Percentiles rank a stretch among this genome's conserved stretches.
Evolutionary conservation across 23 tunicate species (phyloP).

Genomic region (Diplosoma virens): DNA sequence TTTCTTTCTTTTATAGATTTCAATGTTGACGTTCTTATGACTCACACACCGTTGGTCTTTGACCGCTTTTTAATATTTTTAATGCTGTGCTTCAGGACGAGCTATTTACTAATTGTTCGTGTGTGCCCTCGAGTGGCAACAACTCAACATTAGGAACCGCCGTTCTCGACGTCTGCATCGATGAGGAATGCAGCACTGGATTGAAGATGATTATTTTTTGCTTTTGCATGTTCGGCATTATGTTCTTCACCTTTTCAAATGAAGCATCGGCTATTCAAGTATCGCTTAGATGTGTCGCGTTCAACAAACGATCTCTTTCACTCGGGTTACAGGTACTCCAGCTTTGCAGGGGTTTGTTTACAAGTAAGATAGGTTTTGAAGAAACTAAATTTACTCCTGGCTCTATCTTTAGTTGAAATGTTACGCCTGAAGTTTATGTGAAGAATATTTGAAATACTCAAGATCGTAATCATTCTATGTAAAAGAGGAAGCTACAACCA

Average conservation of each 20-base stretch:
- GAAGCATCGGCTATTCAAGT: conserved; percentile 65
- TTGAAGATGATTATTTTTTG: conserved; percentile 40
- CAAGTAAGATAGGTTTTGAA: too few species aligned
- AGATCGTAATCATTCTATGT: too few species aligned
- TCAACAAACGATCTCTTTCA: conserved; percentile 46
- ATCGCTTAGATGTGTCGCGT: conserved; percentile 55
- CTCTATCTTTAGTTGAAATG: too few species aligned
- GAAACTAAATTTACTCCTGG: too few species aligned
- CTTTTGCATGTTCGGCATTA: conserved; percentile 29
- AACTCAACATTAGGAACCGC: conserved; percentile 16
- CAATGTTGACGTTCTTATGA: too few species aligned
- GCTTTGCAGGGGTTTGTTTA: too few species aligned
- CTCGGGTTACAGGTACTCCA: conserved; percentile 66
- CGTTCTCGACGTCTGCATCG: conserved; percentile 18
- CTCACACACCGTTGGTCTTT: too few species aligned
- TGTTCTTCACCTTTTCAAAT: conserved; percentile 70
- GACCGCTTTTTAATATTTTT: too few species aligned
- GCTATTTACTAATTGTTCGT: conserved; percentile 27
- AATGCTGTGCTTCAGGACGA: not conserved
- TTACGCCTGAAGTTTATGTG: too few species aligned
- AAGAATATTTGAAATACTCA: too few species aligned
- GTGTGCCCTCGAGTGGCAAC: conserved; percentile 6
- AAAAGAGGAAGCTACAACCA: too few species aligned
- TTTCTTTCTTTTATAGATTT: too few species aligned
- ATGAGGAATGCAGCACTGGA: conserved; percentile 31